phyloP scores from a whole-genome alignment of 2,797 vertebrate species.

The Myoxocephalus aenaeus region DNA sequence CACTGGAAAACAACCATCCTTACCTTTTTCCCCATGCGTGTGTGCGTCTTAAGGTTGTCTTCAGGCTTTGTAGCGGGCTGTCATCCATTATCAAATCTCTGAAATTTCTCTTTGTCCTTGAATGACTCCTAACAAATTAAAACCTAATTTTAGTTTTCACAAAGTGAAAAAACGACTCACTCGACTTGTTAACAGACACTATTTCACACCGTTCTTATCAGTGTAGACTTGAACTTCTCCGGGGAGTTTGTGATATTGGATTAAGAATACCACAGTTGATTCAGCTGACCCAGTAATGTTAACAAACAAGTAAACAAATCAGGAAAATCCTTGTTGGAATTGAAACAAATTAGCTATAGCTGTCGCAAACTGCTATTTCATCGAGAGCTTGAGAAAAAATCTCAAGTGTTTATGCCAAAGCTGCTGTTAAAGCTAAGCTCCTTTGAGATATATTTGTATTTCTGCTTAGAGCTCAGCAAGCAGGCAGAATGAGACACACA shows the following conservation, averaged over 20 bases:
- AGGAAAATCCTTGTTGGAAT: constrained; percentile 79
- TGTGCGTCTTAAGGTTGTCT: constrained; percentile 41
- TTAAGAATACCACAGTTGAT: constrained; percentile 56
- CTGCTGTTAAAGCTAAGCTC: constrained; percentile 75
- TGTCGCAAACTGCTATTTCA: constrained; percentile 75
- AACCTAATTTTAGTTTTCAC: constrained; percentile 9
- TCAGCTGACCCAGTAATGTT: constrained; percentile 72
- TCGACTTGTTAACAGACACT: constrained; percentile 3
- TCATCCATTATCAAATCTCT: constrained; percentile 32
- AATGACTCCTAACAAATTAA: constrained; percentile 40
- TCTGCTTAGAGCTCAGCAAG: constrained; percentile 55
- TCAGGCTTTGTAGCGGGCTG: constrained; percentile 17
- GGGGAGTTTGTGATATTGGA: constrained; percentile 43
- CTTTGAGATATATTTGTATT: constrained; percentile 77
- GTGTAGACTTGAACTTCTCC: constrained; percentile 15
- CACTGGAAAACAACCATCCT: constrained; percentile 43
- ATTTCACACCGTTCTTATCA: background rate
- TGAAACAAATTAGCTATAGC: constrained; percentile 78
- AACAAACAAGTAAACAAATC: constrained; percentile 71
- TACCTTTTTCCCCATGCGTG: constrained; percentile 58
- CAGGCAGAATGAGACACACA: constrained; percentile 27
- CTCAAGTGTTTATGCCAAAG: constrained; percentile 75
- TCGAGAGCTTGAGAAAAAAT: constrained; percentile 74
- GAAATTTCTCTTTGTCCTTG: constrained; percentile 30
- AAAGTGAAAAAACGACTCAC: constrained; percentile 10